Base-by-base conservation (phyloP, 2,888 invertebrate species). In the Dromius quadrimaculatus region DNA sequence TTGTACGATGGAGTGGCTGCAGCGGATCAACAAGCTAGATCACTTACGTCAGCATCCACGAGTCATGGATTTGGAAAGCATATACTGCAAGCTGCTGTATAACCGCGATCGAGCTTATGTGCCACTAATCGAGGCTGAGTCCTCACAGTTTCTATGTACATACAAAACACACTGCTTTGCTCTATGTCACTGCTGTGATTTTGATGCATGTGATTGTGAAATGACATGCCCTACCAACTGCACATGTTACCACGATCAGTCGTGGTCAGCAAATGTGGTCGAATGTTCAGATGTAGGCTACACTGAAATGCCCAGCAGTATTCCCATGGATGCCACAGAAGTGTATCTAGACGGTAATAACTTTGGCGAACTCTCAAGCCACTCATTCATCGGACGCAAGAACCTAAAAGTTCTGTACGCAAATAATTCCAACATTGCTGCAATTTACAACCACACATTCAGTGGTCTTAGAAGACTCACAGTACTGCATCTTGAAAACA, bases 151-250 rank as follows among this genome's bases (percentile, higher is more conserved):
- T 84, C 87, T 96, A 77, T 97, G 96, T 85, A 90, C 92, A 73
- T 97, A 97, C 84, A 92, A 92, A 83, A 92, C 93, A 38, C 95
- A 96, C 82, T 97, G 97, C 84, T 96, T 95, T 82, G 93, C 96
- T 9, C 86, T 95, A 73, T 97, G 97, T 80, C 94, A 95, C 81
- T 97, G 97, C 85, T 97, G 97, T 84, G 95, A 96, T 82, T 97
- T 95, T 83, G 96, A 95, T 82, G 95, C 95, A 63, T 97, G 97
- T 85, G 97, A 97, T 84, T 97, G 97, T 85, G 94, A 96, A 85
- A 96, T 96, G 93, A 95, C 93, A 75, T 97, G 97, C 81, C 97
- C 97, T 54, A 88, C 87, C 47, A 94, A 95, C 82, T 97, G 97
- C 85, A 93, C 93, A 72, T 97, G 97, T 81, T 97, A 95, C 85